Evolutionary conservation across 1,140 invertebrate genomes (phyloP), one percentile per base, ranked within the genome.

Genomic region (Anoplolepis gracilipes): DNA sequence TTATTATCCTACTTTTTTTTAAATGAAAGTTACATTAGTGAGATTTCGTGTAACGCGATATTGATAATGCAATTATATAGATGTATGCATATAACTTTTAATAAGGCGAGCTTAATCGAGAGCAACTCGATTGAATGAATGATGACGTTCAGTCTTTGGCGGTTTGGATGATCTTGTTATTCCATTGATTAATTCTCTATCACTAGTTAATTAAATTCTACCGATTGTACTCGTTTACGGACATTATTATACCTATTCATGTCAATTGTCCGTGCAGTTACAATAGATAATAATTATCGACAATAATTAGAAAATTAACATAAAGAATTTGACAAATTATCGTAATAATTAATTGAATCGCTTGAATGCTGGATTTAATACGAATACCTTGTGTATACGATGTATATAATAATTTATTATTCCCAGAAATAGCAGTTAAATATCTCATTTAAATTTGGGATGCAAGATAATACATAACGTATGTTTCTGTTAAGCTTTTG

Each of bases 281-380:
- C 59, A 65, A 78, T 49, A 33, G 75, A 49, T 28, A 46, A 28
- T 78, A 49, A 78, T 78, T 78, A 78, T 10, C 28, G 19, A 36
- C 57, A 39, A 33, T 78, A 65, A 65, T 78, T 78, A 78, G 75
- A 33, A 65, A 78, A 65, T 78, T 78, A 64, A 77, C 46, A 65
- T 65, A 78, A n/a, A 64, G 75, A 78, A 49, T 65, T 33, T 78
- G 46, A 19, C 39, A 30, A 19, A 22, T 30, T 19, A 36, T 19
- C 10, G 46, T 49, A 49, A 42, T 46, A 64, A 25, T 76, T 62
- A 76, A 64, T 42, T 46, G 33, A 77, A 64, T 13, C 39, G 1
- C 28, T n/a, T 11, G 39, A 75, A 42, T 42, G 4, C 6, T n/a
- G 55, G n/a, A 62, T 76, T 76, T 76, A 64, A 46, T 46, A 46